Percentiles rank a stretch among this genome's conserved stretches.
phyloP scores from a whole-genome alignment of 2,113 vertebrate genomes.

The Takifugu bimaculatus region DNA sequence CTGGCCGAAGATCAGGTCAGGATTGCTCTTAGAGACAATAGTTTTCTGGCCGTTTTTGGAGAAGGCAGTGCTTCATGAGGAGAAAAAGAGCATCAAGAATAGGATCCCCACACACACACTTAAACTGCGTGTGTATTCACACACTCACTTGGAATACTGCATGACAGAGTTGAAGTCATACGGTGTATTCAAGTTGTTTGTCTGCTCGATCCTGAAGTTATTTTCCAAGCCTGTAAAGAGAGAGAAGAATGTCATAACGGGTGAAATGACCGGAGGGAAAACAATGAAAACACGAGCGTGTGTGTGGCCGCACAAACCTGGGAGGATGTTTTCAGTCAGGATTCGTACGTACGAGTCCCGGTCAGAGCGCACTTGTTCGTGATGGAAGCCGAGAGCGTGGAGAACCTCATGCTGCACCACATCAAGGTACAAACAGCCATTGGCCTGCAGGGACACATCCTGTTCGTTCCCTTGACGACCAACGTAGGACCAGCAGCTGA shows the following conservation, averaged over 20 bases:
- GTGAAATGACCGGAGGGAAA: too few relatives aligned
- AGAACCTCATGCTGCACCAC: background rate
- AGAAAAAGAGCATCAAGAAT: background rate
- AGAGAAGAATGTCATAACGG: background rate
- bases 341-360: background rate
- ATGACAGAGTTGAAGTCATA: conserved; percentile 69
- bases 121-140: background rate
- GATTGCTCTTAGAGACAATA: conserved; percentile 25
- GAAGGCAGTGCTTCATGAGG: conserved; percentile 38
- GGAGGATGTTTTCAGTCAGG: background rate
- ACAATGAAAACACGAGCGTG: too few relatives aligned
- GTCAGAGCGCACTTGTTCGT: background rate
- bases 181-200: conserved; percentile 62
- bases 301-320: background rate
- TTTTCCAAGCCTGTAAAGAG: background rate
- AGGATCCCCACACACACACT: background rate
- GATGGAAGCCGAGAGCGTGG: conserved; percentile 2
- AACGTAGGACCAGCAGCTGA: conserved; percentile 67
- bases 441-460: conserved; percentile 32
- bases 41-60: conserved; percentile 36
- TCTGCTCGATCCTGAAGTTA: conserved; percentile 25
- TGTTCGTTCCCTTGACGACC: conserved; percentile 35
- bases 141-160: conserved; percentile 58
- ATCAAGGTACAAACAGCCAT: conserved; percentile 24
- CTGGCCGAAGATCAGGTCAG: background rate